Conservation (phyloP, 2,113 vertebrate genomes). For the Corapipo altera region DNA sequence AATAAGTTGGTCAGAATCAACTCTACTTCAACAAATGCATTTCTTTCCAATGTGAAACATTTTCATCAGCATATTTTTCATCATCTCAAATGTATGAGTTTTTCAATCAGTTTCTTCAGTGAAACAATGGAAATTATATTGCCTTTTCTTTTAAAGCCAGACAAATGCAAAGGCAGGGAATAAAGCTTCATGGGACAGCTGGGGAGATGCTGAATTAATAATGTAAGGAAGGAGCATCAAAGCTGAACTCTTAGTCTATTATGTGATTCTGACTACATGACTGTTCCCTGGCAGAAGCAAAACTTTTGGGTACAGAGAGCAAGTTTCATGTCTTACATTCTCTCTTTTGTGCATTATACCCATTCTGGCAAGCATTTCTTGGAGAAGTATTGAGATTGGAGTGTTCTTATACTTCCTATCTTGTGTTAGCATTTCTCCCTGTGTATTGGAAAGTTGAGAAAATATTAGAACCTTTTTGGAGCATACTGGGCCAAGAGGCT, state of each 20-base stretch:
- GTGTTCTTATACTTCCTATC: not conserved
- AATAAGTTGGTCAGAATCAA: not conserved
- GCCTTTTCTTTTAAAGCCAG: not conserved
- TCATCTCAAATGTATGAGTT: not conserved
- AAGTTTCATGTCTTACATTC: not conserved
- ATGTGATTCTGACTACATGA: not conserved
- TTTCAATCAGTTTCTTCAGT: not conserved
- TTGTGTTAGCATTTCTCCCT: not conserved
- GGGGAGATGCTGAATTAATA: not conserved
- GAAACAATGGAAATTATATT: not conserved
- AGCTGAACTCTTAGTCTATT: not conserved
- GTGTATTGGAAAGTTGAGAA: not conserved
- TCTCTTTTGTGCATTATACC: not conserved
- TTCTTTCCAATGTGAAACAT: not conserved
- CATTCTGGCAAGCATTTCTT: not conserved
- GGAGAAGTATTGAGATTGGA: not conserved
- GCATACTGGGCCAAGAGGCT: not conserved
- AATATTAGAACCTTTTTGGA: not conserved
- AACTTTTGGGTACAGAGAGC: not conserved
- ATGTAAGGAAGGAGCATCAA: not conserved
- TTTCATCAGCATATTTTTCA: not conserved
- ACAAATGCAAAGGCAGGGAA: not conserved
- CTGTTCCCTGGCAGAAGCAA: not conserved
- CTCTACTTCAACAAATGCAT: not conserved
- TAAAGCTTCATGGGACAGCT: not conserved